A percentile compares a stretch with the other conserved stretches of the same genome.
Conservation (phyloP, 2,888 invertebrate genomes). For the Microplitis manilae region DNA sequence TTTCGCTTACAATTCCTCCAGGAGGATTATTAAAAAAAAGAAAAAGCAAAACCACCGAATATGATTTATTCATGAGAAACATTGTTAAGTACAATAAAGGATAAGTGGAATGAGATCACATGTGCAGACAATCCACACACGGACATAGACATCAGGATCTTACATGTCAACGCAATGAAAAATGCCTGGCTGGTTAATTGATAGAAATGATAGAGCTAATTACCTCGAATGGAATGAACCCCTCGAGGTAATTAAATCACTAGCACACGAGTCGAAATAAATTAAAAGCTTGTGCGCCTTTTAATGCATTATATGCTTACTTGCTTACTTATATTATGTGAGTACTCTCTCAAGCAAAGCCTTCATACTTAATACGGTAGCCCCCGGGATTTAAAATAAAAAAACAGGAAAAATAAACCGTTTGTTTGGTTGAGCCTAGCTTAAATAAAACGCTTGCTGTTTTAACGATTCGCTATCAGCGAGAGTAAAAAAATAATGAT, state of each 20-base stretch:
- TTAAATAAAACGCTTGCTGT: background rate
- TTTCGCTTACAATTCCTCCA: background rate
- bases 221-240: slow-evolving; percentile 19
- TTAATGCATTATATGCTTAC: background rate
- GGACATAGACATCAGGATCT: slow-evolving; percentile 1
- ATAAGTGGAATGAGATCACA: no score
- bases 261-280: slow-evolving; percentile 29
- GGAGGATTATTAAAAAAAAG: no score
- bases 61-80: background rate
- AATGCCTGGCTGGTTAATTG: slow-evolving; percentile 27
- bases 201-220: slow-evolving; percentile 33
- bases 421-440: background rate
- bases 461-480: background rate
- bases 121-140: background rate
- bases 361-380: background rate
- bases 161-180: background rate
- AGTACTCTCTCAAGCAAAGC: background rate
- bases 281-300: slow-evolving; percentile 31
- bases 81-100: slow-evolving; percentile 24
- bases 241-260: slow-evolving; percentile 3
- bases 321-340: background rate
- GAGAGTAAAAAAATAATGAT: slow-evolving; percentile 1
- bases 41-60: no score
- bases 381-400: no score
- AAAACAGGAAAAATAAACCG: no score